Evolutionary conservation across 1,140 invertebrate species (phyloP).

Genomic region (Bombus sylvicola): DNA sequence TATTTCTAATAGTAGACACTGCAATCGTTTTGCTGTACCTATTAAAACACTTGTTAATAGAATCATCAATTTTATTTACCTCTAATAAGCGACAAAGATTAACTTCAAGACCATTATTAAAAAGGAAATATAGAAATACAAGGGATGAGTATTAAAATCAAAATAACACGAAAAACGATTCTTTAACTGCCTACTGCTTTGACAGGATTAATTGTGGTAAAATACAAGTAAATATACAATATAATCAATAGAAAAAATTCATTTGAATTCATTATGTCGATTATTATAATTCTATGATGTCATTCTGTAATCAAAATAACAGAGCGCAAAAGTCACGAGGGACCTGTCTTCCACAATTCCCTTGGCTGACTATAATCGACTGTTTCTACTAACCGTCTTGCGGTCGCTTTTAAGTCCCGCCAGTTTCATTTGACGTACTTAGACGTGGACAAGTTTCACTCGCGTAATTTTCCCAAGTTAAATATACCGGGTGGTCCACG

Average conservation of each 20-base stretch:
- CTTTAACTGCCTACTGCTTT: background rate
- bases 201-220: background rate
- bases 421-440: background rate
- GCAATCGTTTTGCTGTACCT: too few relatives aligned
- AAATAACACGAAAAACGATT: background rate
- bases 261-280: background rate
- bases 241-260: background rate
- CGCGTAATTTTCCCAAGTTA: background rate
- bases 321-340: background rate
- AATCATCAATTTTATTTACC: too few relatives aligned
- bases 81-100: too few relatives aligned
- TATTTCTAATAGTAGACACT: too few relatives aligned
- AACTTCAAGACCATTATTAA: too few relatives aligned
- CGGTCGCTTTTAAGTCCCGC: constrained; percentile 18
- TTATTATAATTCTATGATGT: background rate
- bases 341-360: background rate
- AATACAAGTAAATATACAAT: background rate
- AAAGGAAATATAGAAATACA: background rate
- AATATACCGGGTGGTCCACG: too few relatives aligned
- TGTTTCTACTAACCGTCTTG: constrained; percentile 30
- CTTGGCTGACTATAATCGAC: constrained; percentile 30
- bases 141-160: background rate
- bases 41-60: too few relatives aligned
- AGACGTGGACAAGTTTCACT: background rate
- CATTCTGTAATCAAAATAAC: background rate